A percentile compares a stretch with the other conserved stretches of the same genome.
Conservation (phyloP, 2,888 invertebrate genomes). For the Nemapogon koenigi region DNA sequence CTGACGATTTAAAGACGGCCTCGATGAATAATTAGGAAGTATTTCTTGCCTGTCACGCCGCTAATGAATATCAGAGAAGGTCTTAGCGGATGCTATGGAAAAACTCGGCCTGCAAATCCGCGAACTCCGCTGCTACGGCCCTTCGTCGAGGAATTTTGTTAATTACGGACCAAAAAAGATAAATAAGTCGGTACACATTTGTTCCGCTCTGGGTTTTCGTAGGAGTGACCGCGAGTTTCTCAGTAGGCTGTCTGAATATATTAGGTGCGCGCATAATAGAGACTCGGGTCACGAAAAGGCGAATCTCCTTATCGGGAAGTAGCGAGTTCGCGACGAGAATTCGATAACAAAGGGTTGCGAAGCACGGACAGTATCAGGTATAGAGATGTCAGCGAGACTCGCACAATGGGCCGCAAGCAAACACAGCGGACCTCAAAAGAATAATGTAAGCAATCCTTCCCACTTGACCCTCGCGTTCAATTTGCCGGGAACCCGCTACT, state of each 20-base stretch:
- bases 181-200: constrained; percentile 56
- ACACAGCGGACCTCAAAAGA: constrained; percentile 18
- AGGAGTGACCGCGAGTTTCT: constrained; percentile 20
- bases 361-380: constrained; percentile 12
- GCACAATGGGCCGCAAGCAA: constrained; percentile 8
- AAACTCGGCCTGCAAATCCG: constrained; percentile 30
- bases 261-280: neutral
- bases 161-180: constrained; percentile 41
- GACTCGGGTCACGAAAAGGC: constrained; percentile 1
- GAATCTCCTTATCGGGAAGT: constrained; percentile 3
- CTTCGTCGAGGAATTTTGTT: constrained; percentile 34
- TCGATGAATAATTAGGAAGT: constrained; percentile 57
- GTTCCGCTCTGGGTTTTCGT: constrained; percentile 39
- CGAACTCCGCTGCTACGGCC: neutral
- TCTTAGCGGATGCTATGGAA: constrained; percentile 20
- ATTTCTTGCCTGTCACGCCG: constrained; percentile 57
- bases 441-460: constrained; percentile 19
- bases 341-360: constrained; percentile 24
- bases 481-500: constrained; percentile 18
- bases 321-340: constrained; percentile 20
- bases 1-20: constrained; percentile 50
- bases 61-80: constrained; percentile 56
- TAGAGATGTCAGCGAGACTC: constrained; percentile 20
- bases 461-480: constrained; percentile 17
- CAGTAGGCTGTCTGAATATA: neutral